These are phyloP conservation scores for Strigamia crassipes DNA, from an alignment of 2,888 invertebrate species.

Conservation along the genomic window DNA sequence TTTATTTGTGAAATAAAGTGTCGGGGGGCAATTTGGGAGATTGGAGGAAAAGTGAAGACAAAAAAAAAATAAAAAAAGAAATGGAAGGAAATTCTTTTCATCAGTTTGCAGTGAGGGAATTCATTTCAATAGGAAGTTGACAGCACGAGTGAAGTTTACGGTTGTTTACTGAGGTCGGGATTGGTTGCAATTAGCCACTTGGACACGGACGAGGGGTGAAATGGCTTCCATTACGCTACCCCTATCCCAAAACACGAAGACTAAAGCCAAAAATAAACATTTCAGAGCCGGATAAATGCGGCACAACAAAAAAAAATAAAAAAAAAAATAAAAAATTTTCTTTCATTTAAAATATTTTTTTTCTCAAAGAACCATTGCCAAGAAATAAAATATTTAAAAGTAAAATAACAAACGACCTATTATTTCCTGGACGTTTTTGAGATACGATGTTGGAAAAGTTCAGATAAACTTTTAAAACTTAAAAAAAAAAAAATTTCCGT, in stretches of 20 bases:
- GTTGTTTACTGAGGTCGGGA: conserved; percentile 10
- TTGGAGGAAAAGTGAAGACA: background rate
- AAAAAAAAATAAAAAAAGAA: no score
- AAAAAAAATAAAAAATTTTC: no score
- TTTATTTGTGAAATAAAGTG: no score
- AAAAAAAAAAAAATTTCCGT: no score
- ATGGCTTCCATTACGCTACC: conserved; percentile 10
- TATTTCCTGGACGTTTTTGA: no score
- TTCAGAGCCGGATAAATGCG: background rate
- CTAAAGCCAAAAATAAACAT: background rate
- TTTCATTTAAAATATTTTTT: no score
- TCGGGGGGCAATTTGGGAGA: no score
- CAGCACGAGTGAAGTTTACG: background rate
- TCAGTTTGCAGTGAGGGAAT: background rate
- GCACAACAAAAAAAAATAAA: background rate
- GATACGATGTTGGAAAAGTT: no score
- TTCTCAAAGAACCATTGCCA: no score
- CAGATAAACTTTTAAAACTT: no score
- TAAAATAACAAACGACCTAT: no score
- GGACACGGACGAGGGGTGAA: background rate
- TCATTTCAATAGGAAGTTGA: background rate
- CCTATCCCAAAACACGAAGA: conserved; percentile 1
- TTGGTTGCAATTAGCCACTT: conserved; percentile 10
- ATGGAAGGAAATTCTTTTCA: background rate
- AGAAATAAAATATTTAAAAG: background rate